These are phyloP conservation scores for Oncorhynchus gorbuscha DNA, from an alignment of 2,113 vertebrate genomes.

Conservation along the genomic window DNA sequence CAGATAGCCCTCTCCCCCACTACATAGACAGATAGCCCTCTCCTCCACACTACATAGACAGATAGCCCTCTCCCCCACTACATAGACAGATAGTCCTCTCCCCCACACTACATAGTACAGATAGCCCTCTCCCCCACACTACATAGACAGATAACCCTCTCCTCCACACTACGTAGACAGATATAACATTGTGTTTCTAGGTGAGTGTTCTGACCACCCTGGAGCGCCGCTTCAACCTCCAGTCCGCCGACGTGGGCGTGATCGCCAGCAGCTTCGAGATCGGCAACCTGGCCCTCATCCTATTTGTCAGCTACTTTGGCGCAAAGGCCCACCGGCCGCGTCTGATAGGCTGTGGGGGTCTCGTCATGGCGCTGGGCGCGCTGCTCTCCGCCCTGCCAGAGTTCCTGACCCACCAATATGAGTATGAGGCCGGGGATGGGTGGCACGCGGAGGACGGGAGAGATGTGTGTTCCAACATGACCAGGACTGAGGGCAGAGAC, in stretches of 20 bases:
- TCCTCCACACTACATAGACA: too few relatives aligned
- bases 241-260: conserved; percentile 95
- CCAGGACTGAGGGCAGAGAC: conserved; percentile 78
- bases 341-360: conserved; percentile 97
- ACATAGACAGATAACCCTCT: neutral
- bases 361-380: conserved; percentile 96
- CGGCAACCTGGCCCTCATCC: conserved; percentile 95
- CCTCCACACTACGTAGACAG: neutral
- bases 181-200: conserved; percentile 58
- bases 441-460: conserved; percentile 88
- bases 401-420: conserved; percentile 95
- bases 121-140: too few relatives aligned
- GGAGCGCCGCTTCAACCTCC: conserved; percentile 96
- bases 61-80: too few relatives aligned
- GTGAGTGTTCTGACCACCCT: conserved; percentile 96
- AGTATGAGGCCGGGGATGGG: conserved; percentile 87
- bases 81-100: too few relatives aligned
- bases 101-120: too few relatives aligned
- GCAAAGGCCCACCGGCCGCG: conserved; percentile 93
- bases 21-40: too few relatives aligned
- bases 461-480: conserved; percentile 86
- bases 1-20: too few relatives aligned
- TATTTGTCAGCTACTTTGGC: conserved; percentile 98
- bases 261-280: conserved; percentile 99
- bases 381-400: conserved; percentile 92